Conservation (phyloP, 1,140 invertebrate species). For the Proales similis region DNA sequence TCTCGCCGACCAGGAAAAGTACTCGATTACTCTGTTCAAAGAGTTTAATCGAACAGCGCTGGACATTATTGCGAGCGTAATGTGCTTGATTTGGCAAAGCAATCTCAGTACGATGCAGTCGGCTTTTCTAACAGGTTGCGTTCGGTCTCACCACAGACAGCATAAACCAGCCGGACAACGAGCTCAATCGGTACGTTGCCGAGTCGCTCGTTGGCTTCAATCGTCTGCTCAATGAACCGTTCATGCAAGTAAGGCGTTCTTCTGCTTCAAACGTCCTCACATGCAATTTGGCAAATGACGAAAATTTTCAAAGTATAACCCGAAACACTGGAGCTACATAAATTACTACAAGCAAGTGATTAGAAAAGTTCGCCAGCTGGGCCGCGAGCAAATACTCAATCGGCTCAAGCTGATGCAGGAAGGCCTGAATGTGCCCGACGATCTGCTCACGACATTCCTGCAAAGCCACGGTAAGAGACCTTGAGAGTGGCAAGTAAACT, state of each 20-base stretch:
- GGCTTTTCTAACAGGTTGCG: too few relatives aligned
- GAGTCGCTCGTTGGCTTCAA: constrained; percentile 4
- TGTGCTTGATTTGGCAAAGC: too few relatives aligned
- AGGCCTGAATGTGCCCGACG: constrained; percentile 7
- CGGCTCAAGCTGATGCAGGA: neutral
- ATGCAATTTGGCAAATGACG: neutral
- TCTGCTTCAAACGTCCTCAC: neutral
- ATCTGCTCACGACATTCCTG: constrained; percentile 15
- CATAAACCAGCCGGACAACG: constrained; percentile 14
- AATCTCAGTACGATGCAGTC: too few relatives aligned
- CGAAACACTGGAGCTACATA: constrained; percentile 6
- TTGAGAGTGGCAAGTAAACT: neutral
- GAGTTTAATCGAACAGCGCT: constrained; percentile 30
- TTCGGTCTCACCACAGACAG: constrained; percentile 24
- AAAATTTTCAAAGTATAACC: neutral
- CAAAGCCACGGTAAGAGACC: constrained; percentile 5
- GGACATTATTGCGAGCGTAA: constrained; percentile 32
- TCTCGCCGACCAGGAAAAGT: constrained; percentile 10
- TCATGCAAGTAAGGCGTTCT: constrained; percentile 11
- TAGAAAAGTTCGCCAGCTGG: constrained; percentile 1
- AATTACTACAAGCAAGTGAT: constrained; percentile 7
- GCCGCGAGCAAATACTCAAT: constrained; percentile 14
- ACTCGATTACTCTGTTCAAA: constrained; percentile 8
- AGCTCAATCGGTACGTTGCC: constrained; percentile 1
- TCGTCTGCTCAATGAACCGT: neutral